phyloP scores from a whole-genome alignment of 2,797 vertebrate genomes.

The Tarsius wallacei region DNA sequence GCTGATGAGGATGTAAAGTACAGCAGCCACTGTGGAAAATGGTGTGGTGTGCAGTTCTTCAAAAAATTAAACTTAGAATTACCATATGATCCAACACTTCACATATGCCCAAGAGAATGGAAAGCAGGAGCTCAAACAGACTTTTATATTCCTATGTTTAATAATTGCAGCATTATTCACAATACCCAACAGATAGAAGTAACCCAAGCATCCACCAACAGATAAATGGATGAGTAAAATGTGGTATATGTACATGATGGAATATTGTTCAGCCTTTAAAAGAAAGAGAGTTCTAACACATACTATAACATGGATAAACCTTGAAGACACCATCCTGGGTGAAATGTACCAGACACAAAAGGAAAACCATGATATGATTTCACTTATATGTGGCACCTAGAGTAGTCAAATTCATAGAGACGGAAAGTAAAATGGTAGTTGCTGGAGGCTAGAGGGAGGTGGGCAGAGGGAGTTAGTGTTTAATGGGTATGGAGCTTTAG shows the following conservation, averaged over 20 bases:
- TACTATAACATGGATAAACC: too few relatives aligned
- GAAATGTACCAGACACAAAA: too few relatives aligned
- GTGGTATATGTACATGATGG: neutral
- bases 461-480: too few relatives aligned
- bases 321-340: too few relatives aligned
- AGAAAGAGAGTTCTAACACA: too few relatives aligned
- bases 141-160: neutral
- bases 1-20: neutral
- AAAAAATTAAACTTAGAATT: conserved; percentile 2
- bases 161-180: neutral
- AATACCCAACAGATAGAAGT: neutral
- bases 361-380: too few relatives aligned
- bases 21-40: neutral
- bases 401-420: too few relatives aligned
- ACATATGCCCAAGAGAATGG: neutral
- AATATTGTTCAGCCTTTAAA: too few relatives aligned
- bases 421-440: too few relatives aligned
- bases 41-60: neutral
- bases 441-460: too few relatives aligned
- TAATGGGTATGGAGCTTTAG: too few relatives aligned
- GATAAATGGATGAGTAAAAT: neutral
- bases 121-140: neutral
- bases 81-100: neutral
- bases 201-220: neutral
- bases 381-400: too few relatives aligned